Conservation (phyloP, 2,113 vertebrate genomes). For the Trachemys scripta region DNA sequence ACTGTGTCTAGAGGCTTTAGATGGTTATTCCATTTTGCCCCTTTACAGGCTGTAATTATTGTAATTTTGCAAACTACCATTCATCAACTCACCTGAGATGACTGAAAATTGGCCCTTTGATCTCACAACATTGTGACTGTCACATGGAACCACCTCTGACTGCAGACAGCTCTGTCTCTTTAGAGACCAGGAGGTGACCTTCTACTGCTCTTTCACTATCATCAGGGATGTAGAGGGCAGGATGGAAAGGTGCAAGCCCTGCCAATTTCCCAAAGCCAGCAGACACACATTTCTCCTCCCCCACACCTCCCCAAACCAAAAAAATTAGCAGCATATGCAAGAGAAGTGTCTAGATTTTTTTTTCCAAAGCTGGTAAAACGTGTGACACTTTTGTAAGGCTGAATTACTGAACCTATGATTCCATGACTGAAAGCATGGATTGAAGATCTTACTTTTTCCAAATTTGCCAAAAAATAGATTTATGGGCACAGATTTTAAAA, state of each 20-base stretch:
- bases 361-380: not conserved
- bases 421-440: not conserved
- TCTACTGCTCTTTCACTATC: not conserved
- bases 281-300: rapidly evolving
- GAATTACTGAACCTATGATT: not conserved
- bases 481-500: constrained; percentile 1
- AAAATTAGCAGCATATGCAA: rapidly evolving
- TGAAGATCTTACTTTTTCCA: not conserved
- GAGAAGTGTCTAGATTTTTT: not conserved
- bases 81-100: not conserved
- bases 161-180: not conserved
- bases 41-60: not conserved
- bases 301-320: not conserved
- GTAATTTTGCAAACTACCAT: not conserved
- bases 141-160: not conserved
- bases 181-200: not conserved
- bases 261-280: not conserved
- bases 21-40: not conserved
- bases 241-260: not conserved
- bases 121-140: not conserved
- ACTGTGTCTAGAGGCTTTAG: rapidly evolving
- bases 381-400: constrained; percentile 21
- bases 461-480: not conserved
- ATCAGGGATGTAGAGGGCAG: rapidly evolving
- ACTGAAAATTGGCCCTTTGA: not conserved